Evolutionary conservation across 1,140 invertebrate genomes (phyloP), one percentile per base, ranked within the genome.

Genomic region (Zaprionus nigranus): DNA sequence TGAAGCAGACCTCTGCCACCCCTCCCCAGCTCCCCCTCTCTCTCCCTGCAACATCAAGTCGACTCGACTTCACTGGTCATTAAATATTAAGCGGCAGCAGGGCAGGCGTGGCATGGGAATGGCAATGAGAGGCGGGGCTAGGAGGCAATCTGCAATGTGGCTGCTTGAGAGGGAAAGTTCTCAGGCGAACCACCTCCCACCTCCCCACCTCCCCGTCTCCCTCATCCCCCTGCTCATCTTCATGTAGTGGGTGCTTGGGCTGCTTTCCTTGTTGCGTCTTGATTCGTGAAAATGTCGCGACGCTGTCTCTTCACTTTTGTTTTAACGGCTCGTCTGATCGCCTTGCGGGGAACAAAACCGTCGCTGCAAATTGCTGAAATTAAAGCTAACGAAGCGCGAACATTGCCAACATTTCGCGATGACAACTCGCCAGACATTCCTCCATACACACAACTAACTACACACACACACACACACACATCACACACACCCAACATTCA

Each of bases 311-410:
- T 66, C 34, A 58, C 61, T 79, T 72, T 77, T 76, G 63, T 77
- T 78, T 73, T 70, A 75, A 67, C 69, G 43, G 54, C 68, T 51
- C 46, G 61, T 68, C 71, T 78, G 71, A 56, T 51, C 61, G 71
- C 36, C 61, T 51, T 75, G 65, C 75, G 49, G 76, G 40, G 0
- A 12, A 13, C 63, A 54, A 72, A 75, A 75, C 75, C 76, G 76
- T 79, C 68, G 77, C 77, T 61, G 72, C 79, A 82, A 82, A 82
- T 79, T 79, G 79, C 79, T 65, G 79, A 70, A 82, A 82, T 82
- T 82, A 82, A 82, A 82, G 79, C 79, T 82, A 82, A 82, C 79
- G 79, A 82, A 82, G 79, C 79, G 79, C 79, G 79, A 82, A 82
- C 79, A 82, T 79, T 79, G 63, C 72, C 76, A 80, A 78, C 70